Evolutionary conservation across 2,113 vertebrate genomes (phyloP), one percentile per base, ranked within the genome.

Genomic region (Pteropus alecto): DNA sequence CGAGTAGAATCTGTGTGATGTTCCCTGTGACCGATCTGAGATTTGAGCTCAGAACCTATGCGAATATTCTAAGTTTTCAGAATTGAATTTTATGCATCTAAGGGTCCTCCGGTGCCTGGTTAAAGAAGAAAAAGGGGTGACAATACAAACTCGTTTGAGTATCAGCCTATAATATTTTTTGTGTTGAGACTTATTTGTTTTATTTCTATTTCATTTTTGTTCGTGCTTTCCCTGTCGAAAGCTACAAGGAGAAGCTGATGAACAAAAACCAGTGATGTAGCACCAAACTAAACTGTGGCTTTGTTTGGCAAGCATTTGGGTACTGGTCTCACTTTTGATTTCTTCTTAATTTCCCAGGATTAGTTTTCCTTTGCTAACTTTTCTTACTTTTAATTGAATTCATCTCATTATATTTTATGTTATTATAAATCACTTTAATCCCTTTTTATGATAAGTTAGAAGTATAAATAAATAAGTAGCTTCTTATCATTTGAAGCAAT

Each of bases 401-500:
- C 21, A 67, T 94, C 15, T 21, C 33, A 35, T 41, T 95, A 43
- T 93, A 87, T 67, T 54, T 87, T 87, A 68, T 87, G 85, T 63
- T 68, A 65, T 60, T 94, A 67, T n/a, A 89, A 48, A 18, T 61
- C 60, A 76, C 28, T 9, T 90, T 43, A 71, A 90, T 94, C 90
- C 43, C n/a, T 95, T 93, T 63, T 46, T 19, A 24, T 13, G 30
- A 68, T 46, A 96, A 51, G 4, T 87, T 76, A 88, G 38, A 63
- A 91, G 48, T 87, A 81, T 51, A 90, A 61, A 81, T 68, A 86
- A 87, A 38, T 84, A 85, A 84, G 79, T 68, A 85, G n/a, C 28
- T 73, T 91, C 22, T 92, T 12, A 71, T 79, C n/a, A 95, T 85
- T 35, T 92, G 33, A 95, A 95, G 43, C 13, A 73, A 63, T 86